Evolutionary conservation across 2,888 invertebrate species (phyloP).

Genomic region (Aphrophora alni): DNA sequence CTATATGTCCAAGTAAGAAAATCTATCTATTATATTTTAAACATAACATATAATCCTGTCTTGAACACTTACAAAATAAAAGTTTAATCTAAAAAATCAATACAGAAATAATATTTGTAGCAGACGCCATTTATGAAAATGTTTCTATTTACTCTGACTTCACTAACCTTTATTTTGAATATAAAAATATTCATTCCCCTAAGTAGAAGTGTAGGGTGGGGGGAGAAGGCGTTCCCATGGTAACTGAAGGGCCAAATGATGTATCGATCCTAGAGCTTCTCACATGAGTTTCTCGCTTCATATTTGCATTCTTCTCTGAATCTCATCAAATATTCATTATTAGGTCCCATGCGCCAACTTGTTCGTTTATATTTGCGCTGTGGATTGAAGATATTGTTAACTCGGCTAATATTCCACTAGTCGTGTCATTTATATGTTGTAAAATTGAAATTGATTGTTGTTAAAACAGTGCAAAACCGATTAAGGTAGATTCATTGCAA

Average conservation of each 20-base stretch:
- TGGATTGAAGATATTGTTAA: neutral
- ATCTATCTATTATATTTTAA: too few relatives aligned
- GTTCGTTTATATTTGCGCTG: neutral
- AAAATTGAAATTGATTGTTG: too few relatives aligned
- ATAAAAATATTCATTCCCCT: slow-evolving; percentile 9
- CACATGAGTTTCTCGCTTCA: slow-evolving; percentile 9
- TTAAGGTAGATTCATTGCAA: too few relatives aligned
- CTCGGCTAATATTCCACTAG: neutral
- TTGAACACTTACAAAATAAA: too few relatives aligned
- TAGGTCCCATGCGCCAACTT: neutral
- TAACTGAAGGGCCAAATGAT: slow-evolving; percentile 6
- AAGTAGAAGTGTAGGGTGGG: neutral
- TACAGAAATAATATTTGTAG: neutral
- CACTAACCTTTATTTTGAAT: slow-evolving; percentile 9
- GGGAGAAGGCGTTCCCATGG: neutral
- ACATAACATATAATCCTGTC: too few relatives aligned
- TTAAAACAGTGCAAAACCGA: too few relatives aligned
- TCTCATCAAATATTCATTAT: slow-evolving; percentile 9
- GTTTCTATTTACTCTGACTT: slow-evolving; percentile 6
- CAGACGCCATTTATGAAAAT: slow-evolving; percentile 2
- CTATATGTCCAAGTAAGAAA: too few relatives aligned
- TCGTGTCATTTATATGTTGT: neutral
- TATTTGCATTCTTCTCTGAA: slow-evolving; percentile 9
- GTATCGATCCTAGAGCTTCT: slow-evolving; percentile 1
- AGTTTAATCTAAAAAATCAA: too few relatives aligned